A percentile compares a stretch with the other conserved stretches of the same genome.
Conservation (phyloP, 1,140 invertebrate genomes). For the Macrosteles quadrilineatus region DNA sequence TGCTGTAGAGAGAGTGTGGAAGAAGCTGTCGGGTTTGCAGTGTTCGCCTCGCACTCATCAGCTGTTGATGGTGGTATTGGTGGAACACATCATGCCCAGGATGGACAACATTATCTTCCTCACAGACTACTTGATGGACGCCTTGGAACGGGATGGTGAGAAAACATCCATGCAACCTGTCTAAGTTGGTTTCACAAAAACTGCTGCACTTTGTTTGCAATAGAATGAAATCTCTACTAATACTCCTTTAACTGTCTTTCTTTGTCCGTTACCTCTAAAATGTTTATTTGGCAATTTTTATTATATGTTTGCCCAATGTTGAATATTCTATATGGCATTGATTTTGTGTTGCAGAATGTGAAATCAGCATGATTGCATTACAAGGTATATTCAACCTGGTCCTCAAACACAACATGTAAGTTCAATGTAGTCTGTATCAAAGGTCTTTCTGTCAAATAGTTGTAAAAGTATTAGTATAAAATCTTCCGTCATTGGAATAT, state of each 20-base stretch:
- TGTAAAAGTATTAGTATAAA: too few relatives aligned
- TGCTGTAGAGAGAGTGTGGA: slow-evolving; percentile 20
- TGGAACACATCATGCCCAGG: slow-evolving; percentile 80
- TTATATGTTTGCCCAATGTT: too few relatives aligned
- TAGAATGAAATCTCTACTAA: neutral
- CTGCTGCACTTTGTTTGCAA: neutral
- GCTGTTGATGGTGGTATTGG: slow-evolving; percentile 74
- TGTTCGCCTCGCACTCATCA: slow-evolving; percentile 53
- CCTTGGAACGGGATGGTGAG: slow-evolving; percentile 61
- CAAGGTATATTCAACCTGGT: slow-evolving; percentile 92
- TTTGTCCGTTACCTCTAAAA: too few relatives aligned
- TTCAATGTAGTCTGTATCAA: too few relatives aligned
- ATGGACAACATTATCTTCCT: slow-evolving; percentile 79
- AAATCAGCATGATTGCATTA: slow-evolving; percentile 84
- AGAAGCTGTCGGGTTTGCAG: neutral
- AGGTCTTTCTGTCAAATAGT: too few relatives aligned
- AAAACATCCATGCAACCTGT: slow-evolving; percentile 56
- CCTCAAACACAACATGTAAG: slow-evolving; percentile 83
- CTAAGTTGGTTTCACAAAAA: slow-evolving; percentile 26
- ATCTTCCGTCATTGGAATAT: too few relatives aligned
- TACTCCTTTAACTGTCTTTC: too few relatives aligned
- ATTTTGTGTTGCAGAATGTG: too few relatives aligned
- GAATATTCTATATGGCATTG: too few relatives aligned
- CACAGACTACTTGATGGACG: slow-evolving; percentile 92
- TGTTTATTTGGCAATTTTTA: too few relatives aligned